These are phyloP conservation scores for Oceanodroma tethys DNA, from an alignment of 2,113 vertebrate species.

Conservation along the genomic window DNA sequence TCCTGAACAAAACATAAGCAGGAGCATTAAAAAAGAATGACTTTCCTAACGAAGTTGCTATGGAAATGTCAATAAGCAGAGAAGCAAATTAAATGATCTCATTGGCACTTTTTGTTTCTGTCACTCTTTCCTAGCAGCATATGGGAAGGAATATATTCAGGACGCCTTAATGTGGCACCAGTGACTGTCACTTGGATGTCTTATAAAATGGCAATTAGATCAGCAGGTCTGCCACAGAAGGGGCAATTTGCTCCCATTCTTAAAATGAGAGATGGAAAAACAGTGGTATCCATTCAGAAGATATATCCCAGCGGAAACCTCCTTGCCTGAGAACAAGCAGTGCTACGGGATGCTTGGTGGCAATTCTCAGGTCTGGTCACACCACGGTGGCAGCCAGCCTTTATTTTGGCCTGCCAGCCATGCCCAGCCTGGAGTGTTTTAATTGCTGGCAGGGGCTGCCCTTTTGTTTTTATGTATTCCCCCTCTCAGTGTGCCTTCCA, in stretches of 20 bases:
- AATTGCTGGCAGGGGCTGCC: slow-evolving; percentile 47
- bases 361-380: slow-evolving; percentile 2
- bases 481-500: slow-evolving; percentile 44
- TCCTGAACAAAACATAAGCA: not conserved
- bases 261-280: not conserved
- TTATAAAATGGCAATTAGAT: not conserved
- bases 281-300: not conserved
- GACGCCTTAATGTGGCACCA: not conserved
- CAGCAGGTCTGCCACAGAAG: not conserved
- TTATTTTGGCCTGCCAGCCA: slow-evolving; percentile 30
- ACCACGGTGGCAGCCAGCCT: not conserved
- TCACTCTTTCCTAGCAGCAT: not conserved
- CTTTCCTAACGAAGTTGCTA: not conserved
- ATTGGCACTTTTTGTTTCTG: not conserved
- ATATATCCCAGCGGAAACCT: not conserved
- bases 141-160: not conserved
- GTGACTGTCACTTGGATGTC: not conserved
- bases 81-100: not conserved
- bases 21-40: not conserved
- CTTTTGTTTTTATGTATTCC: slow-evolving; percentile 23
- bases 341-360: not conserved
- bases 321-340: not conserved
- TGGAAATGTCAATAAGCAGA: not conserved
- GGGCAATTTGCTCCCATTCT: not conserved
- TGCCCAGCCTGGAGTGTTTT: slow-evolving; percentile 24